Evolutionary conservation across 2,888 invertebrate species (phyloP), one percentile per base, ranked within the genome.

Genomic region (Pyrocoelia pectoralis): DNA sequence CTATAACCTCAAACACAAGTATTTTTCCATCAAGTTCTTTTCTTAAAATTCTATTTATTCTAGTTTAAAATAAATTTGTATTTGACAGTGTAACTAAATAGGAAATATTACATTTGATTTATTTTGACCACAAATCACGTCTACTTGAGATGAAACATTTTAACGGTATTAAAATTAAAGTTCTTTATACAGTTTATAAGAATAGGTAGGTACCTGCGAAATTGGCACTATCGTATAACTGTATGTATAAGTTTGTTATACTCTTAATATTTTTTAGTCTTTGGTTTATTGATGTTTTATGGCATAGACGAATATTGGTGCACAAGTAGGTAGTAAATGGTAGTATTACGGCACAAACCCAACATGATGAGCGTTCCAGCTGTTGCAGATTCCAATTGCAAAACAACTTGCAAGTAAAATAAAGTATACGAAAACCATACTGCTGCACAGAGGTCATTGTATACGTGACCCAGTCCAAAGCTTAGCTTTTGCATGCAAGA

Each of bases 361-460:
- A 94, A 87, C 65, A 96, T 84, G 81, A 96, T 86, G 54, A 93
- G 82, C 50, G 86, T 81, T 18, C 87, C 87, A 18, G 87, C 86
- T 67, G 85, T 85, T 24, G 83, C 80, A 24, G 87, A 83, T 70
- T 82, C 83, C 74, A 87, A 84, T 73, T 84, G 83, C 46, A 87
- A 78, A 29, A 87, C 85, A 72, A 87, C 82, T 78, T 87, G 86
- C 68, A 94, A 90, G 81, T 89, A 97, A 54, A 97, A 89, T 72
- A 97, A 84, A 49, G 94, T 86, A 80, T 97, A 97, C 1, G 93
- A 93, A 81, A 97, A 97, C 96, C 97, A 97, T 86, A 97, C 91
- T 63, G 94, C 92, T 13, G 95, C 94, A 81, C 94, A 94, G 41
- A 97, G 86, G 82, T 97, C 97, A 80, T 97, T 97, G 72, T 94